Percentiles rank a stretch among this genome's conserved stretches.
phyloP scores from a whole-genome alignment of 2,113 vertebrate species.

The Cryptotis parvus region DNA sequence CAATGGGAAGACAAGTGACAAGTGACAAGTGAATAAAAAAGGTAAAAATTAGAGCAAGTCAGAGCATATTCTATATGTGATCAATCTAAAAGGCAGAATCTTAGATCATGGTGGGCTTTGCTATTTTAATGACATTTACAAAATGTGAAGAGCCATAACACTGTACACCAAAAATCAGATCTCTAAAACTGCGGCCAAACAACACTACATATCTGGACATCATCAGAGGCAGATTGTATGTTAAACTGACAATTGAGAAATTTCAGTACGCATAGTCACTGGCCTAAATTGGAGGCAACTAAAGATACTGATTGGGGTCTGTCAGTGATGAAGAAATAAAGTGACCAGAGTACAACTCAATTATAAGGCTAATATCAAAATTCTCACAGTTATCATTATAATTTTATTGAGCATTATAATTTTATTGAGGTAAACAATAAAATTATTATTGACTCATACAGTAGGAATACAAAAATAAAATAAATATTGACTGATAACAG shows the following conservation, averaged over 20 bases:
- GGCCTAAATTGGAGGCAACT: not conserved
- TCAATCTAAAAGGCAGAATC: not conserved
- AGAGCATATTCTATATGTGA: not conserved
- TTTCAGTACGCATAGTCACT: not conserved
- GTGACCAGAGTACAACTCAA: not conserved
- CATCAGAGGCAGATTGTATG: not conserved
- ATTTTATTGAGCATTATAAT: no score
- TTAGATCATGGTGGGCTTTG: not conserved
- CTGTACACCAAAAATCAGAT: not conserved
- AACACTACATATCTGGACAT: not conserved
- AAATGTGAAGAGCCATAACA: not conserved
- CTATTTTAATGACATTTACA: not conserved
- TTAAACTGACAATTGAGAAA: not conserved
- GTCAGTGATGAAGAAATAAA: not conserved
- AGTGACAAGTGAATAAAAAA: no score
- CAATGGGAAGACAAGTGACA: no score
- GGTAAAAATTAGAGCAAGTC: not conserved
- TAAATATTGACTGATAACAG: no score
- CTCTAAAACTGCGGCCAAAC: not conserved
- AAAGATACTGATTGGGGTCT: not conserved
- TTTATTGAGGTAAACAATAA: no score
- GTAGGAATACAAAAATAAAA: no score
- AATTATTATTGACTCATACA: no score
- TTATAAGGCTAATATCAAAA: not conserved
- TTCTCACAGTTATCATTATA: no score